Evolutionary conservation across 2,797 vertebrate species (phyloP).

Genomic region (Poeciliopsis gracilis): DNA sequence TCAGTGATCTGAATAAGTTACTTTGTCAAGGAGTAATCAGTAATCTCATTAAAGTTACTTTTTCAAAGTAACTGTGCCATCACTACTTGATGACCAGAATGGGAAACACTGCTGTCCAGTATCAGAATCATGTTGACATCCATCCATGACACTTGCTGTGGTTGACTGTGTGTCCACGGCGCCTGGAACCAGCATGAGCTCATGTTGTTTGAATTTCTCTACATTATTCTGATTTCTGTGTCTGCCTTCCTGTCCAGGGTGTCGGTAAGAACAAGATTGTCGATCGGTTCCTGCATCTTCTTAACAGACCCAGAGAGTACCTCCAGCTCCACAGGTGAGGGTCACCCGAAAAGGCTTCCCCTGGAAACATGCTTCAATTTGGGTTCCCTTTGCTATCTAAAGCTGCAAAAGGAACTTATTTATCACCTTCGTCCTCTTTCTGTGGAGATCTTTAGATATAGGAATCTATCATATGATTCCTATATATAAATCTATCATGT

Average conservation of each 20-base stretch:
- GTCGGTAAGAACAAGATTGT: slow-evolving; percentile 98
- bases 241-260: slow-evolving; percentile 79
- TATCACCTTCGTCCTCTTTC: too few relatives aligned
- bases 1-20: too few relatives aligned
- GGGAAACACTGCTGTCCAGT: neutral
- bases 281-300: slow-evolving; percentile 94
- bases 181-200: neutral
- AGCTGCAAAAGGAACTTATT: neutral
- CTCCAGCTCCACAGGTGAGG: slow-evolving; percentile 95
- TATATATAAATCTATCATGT: too few relatives aligned
- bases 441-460: too few relatives aligned
- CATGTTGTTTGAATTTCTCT: neutral
- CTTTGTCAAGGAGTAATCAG: neutral
- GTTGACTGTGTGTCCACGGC: neutral
- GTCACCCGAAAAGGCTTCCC: neutral
- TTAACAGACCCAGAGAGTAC: slow-evolving; percentile 96
- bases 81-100: too few relatives aligned
- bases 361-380: neutral
- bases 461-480: too few relatives aligned
- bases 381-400: neutral
- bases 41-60: too few relatives aligned
- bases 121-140: neutral
- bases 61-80: neutral
- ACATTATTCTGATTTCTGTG: neutral
- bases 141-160: neutral